Conservation (phyloP, 2,113 vertebrate species). For the Edolisoma coerulescens region DNA sequence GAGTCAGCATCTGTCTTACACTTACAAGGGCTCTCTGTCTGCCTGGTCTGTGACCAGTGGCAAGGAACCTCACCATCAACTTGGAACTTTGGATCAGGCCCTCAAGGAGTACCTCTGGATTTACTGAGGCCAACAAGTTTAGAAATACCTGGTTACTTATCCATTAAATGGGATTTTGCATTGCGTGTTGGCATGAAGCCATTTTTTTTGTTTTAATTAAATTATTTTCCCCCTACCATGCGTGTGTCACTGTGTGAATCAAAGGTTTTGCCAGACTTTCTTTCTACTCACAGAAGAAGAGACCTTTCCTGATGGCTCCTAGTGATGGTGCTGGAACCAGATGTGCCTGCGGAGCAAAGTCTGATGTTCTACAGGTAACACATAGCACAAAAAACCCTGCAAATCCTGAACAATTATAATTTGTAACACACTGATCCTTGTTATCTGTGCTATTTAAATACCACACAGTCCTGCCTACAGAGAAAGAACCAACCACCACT, state of each 20-base stretch:
- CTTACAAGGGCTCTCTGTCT: neutral
- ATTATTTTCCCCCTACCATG: neutral
- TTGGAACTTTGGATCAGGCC: neutral
- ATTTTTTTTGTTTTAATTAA: neutral
- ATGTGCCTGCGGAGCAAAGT: neutral
- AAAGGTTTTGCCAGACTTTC: neutral
- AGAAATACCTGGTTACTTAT: neutral
- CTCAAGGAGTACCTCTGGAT: neutral
- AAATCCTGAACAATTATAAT: neutral
- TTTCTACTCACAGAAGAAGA: neutral
- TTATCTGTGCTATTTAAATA: neutral
- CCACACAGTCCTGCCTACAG: neutral
- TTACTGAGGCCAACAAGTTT: neutral
- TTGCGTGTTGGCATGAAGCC: neutral
- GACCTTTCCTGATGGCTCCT: neutral
- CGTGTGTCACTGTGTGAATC: neutral
- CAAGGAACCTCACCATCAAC: neutral
- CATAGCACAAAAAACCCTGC: neutral
- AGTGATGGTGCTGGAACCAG: neutral
- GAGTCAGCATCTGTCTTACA: neutral
- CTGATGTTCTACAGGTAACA: neutral
- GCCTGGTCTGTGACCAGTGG: neutral
- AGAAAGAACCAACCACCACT: neutral
- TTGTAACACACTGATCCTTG: neutral
- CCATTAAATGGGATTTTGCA: neutral